Evolutionary conservation across 2,888 invertebrate species (phyloP).

Genomic region (Griposia aprilina): DNA sequence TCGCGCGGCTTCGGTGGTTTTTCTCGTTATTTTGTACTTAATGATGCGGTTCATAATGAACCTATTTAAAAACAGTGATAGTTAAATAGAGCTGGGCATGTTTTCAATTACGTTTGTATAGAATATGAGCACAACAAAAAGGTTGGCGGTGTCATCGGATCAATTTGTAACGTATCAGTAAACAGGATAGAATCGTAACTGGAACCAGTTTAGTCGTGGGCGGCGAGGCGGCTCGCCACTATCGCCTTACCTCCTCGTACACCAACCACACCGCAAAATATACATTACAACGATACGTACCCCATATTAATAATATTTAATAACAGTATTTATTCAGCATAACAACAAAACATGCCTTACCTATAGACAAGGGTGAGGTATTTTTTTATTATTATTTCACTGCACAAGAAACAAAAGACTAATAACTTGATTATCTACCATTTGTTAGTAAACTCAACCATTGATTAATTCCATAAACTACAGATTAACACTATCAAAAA

Average conservation of each 20-base stretch:
- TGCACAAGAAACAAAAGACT: not conserved
- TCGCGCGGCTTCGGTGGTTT: slow-evolving; percentile 28
- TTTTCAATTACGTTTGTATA: slow-evolving; percentile 53
- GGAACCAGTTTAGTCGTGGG: slow-evolving; percentile 76
- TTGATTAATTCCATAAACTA: not conserved
- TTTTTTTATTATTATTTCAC: not conserved
- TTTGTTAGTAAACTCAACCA: not conserved
- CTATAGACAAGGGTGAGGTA: not conserved
- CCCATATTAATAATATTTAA: slow-evolving; percentile 34
- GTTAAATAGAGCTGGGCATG: slow-evolving; percentile 20
- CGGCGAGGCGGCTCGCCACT: slow-evolving; percentile 77
- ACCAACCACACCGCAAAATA: slow-evolving; percentile 79
- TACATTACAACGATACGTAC: slow-evolving; percentile 71
- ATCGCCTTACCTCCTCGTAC: slow-evolving; percentile 76
- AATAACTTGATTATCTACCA: not conserved
- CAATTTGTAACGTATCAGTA: slow-evolving; percentile 83
- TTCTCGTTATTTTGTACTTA: slow-evolving; percentile 52
- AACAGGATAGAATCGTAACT: slow-evolving; percentile 78
- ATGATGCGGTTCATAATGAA: slow-evolving; percentile 43
- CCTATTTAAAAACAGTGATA: slow-evolving; percentile 45
- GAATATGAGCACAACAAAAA: slow-evolving; percentile 66
- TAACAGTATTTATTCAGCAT: slow-evolving; percentile 16
- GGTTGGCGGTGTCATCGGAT: slow-evolving; percentile 78
- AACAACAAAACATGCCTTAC: not conserved
- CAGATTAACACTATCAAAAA: not conserved